Percentiles rank a stretch among this genome's conserved stretches.
Evolutionary conservation across 2,888 invertebrate genomes (phyloP).

Genomic region (Tetropium fuscum): DNA sequence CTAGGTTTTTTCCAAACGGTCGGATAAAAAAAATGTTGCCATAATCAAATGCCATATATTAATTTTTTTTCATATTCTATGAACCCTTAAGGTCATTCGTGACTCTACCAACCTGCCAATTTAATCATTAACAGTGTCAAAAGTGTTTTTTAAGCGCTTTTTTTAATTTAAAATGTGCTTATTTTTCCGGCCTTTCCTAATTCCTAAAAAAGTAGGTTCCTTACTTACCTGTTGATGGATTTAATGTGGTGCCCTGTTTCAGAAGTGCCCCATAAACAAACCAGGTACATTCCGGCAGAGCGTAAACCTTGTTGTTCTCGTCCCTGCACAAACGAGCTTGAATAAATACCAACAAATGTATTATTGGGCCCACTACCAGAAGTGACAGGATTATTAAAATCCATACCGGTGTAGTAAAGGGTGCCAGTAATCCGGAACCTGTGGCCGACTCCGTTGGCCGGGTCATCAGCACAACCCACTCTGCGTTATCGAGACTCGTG

Average conservation of each 20-base stretch:
- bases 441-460: slow-evolving; percentile 85
- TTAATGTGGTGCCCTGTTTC: slow-evolving; percentile 86
- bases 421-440: slow-evolving; percentile 85
- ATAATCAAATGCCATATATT: no score
- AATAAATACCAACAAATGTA: slow-evolving; percentile 77
- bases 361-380: slow-evolving; percentile 81
- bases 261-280: slow-evolving; percentile 89
- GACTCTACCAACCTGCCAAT: no score
- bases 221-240: slow-evolving; percentile 82
- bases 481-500: slow-evolving; percentile 77
- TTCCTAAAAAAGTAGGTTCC: no score
- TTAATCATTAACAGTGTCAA: no score
- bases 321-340: slow-evolving; percentile 74
- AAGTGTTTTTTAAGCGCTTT: no score
- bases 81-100: no score
- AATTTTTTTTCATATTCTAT: no score
- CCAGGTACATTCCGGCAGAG: slow-evolving; percentile 82
- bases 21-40: no score
- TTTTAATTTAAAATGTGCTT: no score
- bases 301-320: slow-evolving; percentile 70
- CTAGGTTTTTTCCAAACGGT: no score
- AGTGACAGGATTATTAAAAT: slow-evolving; percentile 79
- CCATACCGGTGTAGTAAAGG: slow-evolving; percentile 75
- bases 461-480: slow-evolving; percentile 84
- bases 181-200: no score